Base-by-base conservation (phyloP, 2,113 vertebrate genomes). In the Podarcis raffonei region DNA sequence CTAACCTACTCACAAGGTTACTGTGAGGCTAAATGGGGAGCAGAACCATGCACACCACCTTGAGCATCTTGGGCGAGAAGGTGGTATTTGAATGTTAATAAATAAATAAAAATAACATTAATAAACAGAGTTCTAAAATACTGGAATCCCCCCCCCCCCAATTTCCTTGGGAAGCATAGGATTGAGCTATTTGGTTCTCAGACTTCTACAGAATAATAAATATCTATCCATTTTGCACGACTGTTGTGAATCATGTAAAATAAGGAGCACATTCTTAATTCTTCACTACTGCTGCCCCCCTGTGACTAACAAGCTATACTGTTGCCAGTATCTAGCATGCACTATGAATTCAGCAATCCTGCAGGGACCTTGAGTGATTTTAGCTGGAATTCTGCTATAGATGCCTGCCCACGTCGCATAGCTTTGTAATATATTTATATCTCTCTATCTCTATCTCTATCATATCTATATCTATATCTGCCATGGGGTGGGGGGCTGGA, bases 271-370 rank as follows among this genome's bases (percentile, higher is more conserved):
- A 59, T 59, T 30, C 66, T 30, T 48, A 0, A 1, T 2, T 85
- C 86, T 1, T 53, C 3, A 30, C 86, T 0, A 3, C 80, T 93
- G 92, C 92, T 93, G 93, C 92, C 7, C 18, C 86, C 85, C 5
- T 11, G 92, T 86, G 93, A 77, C 89, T 84, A 79, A 23, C 25
- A n/a, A 37, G 22, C 20, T 37, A 27, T n/a, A 85, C 15, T 65
- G 76, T 79, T 53, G 20, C 2, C 1, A 2, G 62, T 27, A 89
- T 83, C 42, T 83, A 81, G n/a, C 7, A 57, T 30, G 3, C 27
- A 39, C 11, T 18, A 76, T 59, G 2, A 68, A 6, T 11, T 39
- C 12, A 75, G 69, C 76, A 65, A 84, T 39, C 6, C 3, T 85
- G n/a, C 35, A 37, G 86, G n/a, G 81, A n/a, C 35, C 37, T 65